Evolutionary conservation across 1,140 invertebrate species (phyloP).

Genomic region (Pseudomyrmex pallidus): DNA sequence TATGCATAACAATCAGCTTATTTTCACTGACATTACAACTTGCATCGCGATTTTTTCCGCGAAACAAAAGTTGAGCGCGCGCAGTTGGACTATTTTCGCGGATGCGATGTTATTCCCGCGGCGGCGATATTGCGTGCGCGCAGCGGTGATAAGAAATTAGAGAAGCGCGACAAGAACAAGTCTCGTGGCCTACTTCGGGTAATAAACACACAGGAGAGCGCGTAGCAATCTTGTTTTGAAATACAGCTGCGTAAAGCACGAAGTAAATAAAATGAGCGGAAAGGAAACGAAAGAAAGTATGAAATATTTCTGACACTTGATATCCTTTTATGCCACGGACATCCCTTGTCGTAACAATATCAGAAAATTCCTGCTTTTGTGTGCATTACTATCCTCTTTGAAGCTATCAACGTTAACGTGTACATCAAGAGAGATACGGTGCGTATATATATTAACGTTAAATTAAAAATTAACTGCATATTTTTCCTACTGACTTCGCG

Average conservation of each 20-base stretch:
- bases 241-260: constrained; percentile 35
- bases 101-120: constrained; percentile 42
- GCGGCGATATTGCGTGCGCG: constrained; percentile 36
- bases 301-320: constrained; percentile 54
- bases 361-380: constrained; percentile 18
- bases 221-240: constrained; percentile 46
- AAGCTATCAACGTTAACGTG: not conserved
- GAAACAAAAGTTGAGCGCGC: constrained; percentile 1
- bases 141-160: constrained; percentile 51
- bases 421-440: too few relatives aligned
- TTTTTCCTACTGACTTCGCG: not conserved
- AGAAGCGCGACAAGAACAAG: constrained; percentile 44
- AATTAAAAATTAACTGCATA: constrained; percentile 42
- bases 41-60: constrained; percentile 15
- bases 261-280: constrained; percentile 44
- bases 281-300: constrained; percentile 49
- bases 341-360: constrained; percentile 24
- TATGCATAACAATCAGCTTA: constrained; percentile 16
- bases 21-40: not conserved
- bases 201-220: constrained; percentile 34
- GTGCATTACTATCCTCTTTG: constrained; percentile 25
- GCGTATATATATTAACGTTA: constrained; percentile 11
- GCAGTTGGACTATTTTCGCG: not conserved
- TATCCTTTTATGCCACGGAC: constrained; percentile 42
- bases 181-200: constrained; percentile 27